A percentile compares a stretch with the other conserved stretches of the same genome.
Evolutionary conservation across 1,140 invertebrate genomes (phyloP).

Genomic region (Coptotermes formosanus): DNA sequence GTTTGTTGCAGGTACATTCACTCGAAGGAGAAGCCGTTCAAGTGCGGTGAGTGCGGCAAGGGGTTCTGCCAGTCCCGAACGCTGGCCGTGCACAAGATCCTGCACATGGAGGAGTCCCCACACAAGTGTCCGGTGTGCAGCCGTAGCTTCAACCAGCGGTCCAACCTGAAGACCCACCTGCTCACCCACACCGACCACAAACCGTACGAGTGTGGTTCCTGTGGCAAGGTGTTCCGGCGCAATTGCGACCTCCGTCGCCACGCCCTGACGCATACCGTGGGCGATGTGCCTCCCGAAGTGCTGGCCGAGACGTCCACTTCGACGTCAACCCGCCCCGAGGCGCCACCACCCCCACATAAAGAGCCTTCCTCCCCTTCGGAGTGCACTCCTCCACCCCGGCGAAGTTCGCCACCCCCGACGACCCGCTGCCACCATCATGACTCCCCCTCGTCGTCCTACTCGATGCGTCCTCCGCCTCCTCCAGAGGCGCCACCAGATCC

Average conservation of each 20-base stretch:
- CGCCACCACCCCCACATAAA: neutral
- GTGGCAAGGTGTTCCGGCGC: slow-evolving; percentile 82
- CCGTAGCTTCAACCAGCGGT: slow-evolving; percentile 86
- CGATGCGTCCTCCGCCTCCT: slow-evolving; percentile 27
- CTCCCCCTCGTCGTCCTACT: neutral
- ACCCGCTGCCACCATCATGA: slow-evolving; percentile 20
- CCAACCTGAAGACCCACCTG: slow-evolving; percentile 91
- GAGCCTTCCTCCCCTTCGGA: neutral
- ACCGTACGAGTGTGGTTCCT: slow-evolving; percentile 88
- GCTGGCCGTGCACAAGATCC: slow-evolving; percentile 88
- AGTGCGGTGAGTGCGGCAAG: slow-evolving; percentile 93
- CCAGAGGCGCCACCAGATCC: neutral
- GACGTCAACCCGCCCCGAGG: neutral
- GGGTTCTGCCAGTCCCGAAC: slow-evolving; percentile 95
- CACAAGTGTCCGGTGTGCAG: slow-evolving; percentile 90
- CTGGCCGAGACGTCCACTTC: slow-evolving; percentile 55
- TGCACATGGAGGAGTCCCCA: slow-evolving; percentile 88
- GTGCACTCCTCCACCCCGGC: neutral
- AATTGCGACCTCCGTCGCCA: slow-evolving; percentile 84
- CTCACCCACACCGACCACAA: slow-evolving; percentile 94
- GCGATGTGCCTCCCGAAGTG: slow-evolving; percentile 70
- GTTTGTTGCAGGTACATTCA: slow-evolving; percentile 84
- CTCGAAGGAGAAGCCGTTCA: slow-evolving; percentile 96
- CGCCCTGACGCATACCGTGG: slow-evolving; percentile 80
- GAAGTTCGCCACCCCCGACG: neutral